A percentile compares a stretch with the other conserved stretches of the same genome.
Evolutionary conservation across 2,888 invertebrate genomes (phyloP).

Genomic region (Venusia cambrica): DNA sequence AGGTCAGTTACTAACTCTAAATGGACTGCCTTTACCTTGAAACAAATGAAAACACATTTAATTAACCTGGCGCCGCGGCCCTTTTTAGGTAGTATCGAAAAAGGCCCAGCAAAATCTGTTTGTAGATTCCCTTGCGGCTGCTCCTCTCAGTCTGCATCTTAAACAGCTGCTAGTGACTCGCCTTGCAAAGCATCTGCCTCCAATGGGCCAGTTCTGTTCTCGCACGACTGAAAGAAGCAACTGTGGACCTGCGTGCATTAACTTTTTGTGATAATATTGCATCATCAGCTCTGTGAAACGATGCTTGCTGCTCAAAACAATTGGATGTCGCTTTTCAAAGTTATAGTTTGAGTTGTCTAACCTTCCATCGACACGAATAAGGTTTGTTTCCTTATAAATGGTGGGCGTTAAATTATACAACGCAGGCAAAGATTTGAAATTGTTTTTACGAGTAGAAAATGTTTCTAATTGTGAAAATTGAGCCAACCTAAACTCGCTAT

Average conservation of each 20-base stretch:
- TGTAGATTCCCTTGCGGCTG: conserved; percentile 2
- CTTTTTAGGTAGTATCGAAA: no score
- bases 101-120: conserved; percentile 1
- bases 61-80: not conserved
- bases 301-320: conserved; percentile 1
- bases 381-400: not conserved
- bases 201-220: conserved; percentile 9
- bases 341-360: conserved; percentile 1
- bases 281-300: conserved; percentile 4
- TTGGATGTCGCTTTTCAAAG: conserved; percentile 4
- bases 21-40: conserved; percentile 4
- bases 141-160: conserved; percentile 6
- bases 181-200: conserved; percentile 4
- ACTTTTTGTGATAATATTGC: conserved; percentile 5
- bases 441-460: conserved; percentile 1
- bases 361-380: conserved; percentile 1
- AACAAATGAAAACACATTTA: conserved; percentile 2
- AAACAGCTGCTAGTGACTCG: not conserved
- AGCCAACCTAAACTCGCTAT: conserved; percentile 1
- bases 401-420: conserved; percentile 8
- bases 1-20: conserved; percentile 2
- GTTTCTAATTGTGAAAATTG: conserved; percentile 1
- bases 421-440: conserved; percentile 1
- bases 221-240: conserved; percentile 6
- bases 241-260: conserved; percentile 11